phyloP scores from a whole-genome alignment of 2,113 vertebrate genomes.

The Equus quagga region DNA sequence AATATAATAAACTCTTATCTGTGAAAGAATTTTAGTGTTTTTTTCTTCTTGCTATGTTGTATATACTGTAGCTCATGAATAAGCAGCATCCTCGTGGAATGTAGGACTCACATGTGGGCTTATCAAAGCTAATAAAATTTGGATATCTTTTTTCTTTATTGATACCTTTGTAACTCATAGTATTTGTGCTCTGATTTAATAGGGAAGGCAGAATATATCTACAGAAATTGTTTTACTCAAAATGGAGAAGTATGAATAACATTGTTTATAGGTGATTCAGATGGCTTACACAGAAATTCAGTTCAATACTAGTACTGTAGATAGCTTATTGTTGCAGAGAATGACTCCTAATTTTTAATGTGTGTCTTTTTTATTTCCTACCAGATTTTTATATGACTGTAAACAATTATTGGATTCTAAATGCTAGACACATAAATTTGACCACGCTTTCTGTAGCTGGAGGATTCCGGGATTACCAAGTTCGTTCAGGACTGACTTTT shows the following conservation, averaged over 20 bases:
- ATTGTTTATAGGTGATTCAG: conserved; percentile 39
- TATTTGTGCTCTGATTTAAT: conserved; percentile 29
- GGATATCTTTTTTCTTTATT: neutral
- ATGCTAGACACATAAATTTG: conserved; percentile 93
- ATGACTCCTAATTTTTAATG: conserved; percentile 42
- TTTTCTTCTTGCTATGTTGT: neutral
- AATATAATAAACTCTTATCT: neutral
- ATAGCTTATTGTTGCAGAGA: neutral
- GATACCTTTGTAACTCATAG: neutral
- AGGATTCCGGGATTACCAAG: conserved; percentile 98
- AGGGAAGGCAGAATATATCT: neutral
- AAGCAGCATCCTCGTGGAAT: neutral
- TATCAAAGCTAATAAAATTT: neutral
- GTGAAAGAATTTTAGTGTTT: conserved; percentile 2
- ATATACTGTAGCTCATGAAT: neutral
- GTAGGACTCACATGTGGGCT: neutral
- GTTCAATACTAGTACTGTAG: conserved; percentile 27
- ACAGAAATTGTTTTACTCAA: conserved; percentile 57
- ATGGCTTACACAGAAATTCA: conserved; percentile 44
- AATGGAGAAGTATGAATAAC: conserved; percentile 31
- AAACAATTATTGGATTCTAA: conserved; percentile 93
- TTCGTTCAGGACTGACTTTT: conserved; percentile 95
- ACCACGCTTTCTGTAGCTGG: conserved; percentile 96
- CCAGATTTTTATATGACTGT: conserved; percentile 96
- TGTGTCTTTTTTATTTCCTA: conserved; percentile 56